Percentiles rank a stretch among this genome's conserved stretches.
phyloP scores from a whole-genome alignment of 2,113 vertebrate genomes.

The Corydoras maculifer region DNA sequence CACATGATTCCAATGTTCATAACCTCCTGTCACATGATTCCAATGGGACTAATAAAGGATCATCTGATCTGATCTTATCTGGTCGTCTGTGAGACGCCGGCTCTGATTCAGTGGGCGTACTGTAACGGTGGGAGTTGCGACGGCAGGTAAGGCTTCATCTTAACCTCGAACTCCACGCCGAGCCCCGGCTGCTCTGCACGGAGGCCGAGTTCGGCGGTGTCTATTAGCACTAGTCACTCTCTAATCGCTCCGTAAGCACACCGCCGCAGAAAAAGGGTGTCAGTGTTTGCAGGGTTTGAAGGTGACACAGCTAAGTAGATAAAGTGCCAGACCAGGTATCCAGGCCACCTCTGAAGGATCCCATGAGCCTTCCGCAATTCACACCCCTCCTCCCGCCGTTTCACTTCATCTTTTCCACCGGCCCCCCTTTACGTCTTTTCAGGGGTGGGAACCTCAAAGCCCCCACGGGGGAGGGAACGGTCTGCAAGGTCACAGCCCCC shows the following conservation, averaged over 20 bases:
- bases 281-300: slow-evolving; percentile 50
- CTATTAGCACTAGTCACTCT: slow-evolving; percentile 33
- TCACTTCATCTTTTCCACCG: slow-evolving; percentile 1
- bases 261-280: slow-evolving; percentile 25
- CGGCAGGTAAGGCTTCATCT: slow-evolving; percentile 20
- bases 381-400: slow-evolving; percentile 36
- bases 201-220: slow-evolving; percentile 5
- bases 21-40: too few relatives aligned
- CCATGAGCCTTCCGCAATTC: slow-evolving; percentile 44
- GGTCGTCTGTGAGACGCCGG: neutral
- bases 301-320: slow-evolving; percentile 62
- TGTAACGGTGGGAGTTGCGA: neutral
- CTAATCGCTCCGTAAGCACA: slow-evolving; percentile 31
- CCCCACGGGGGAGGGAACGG: slow-evolving; percentile 43
- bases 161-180: slow-evolving; percentile 17
- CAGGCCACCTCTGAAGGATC: slow-evolving; percentile 54
- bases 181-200: slow-evolving; percentile 17
- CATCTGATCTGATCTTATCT: too few relatives aligned
- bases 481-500: slow-evolving; percentile 60
- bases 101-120: neutral
- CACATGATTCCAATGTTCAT: too few relatives aligned
- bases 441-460: slow-evolving; percentile 34
- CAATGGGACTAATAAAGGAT: too few relatives aligned
- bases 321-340: slow-evolving; percentile 55
- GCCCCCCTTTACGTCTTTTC: slow-evolving; percentile 27